Base-by-base conservation (phyloP, 1,140 invertebrate species). In the Schlechtendalia chinensis region DNA sequence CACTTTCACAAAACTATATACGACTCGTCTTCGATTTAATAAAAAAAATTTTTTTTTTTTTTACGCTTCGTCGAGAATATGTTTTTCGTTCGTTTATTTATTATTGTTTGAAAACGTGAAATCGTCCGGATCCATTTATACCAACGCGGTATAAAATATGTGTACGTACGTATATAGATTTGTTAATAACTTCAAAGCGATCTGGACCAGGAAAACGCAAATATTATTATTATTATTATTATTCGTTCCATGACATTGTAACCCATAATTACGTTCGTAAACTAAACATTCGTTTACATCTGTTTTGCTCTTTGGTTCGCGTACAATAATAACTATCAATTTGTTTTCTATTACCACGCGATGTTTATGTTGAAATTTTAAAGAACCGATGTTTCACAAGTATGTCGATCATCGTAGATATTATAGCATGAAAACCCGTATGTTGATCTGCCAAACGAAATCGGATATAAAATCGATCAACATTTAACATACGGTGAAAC, bases 1-100 rank as follows among this genome's bases (percentile, higher is more conserved):
- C 75, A 54, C 75, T 63, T 63, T 77, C 74, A 77, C 74, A 59
- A 59, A 59, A 45, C 59, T 17, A 8, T 8, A 8, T 39, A 59
- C 56, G 27, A 58, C n/a, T 75, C 29, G n/a, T 27, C 32, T 47
- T 47, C 32, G n/a, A 58, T 58, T 56, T 58, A 54, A 54, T 53
- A 58, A 74, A 32, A 29, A n/a, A 22, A n/a, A 12, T n/a, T 12
- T 29, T 32, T 29, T 4, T 61, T 1, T 1, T 45, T 67, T 39
- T 39, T 14, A 67, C 32, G 2, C 12, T 29, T 11, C 19, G 19
- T 22, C n/a, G 32, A 22, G 39, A 8, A n/a, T n/a, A n/a, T n/a
- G n/a, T n/a, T n/a, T n/a, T n/a, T n/a, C n/a, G n/a, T n/a, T n/a
- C n/a, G n/a, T 32, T 19, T 59, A 29, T 61, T 29, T 50, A 50